These are phyloP conservation scores for Drosophila bunnanda DNA, from an alignment of 2,888 invertebrate species.

Conservation along the genomic window DNA sequence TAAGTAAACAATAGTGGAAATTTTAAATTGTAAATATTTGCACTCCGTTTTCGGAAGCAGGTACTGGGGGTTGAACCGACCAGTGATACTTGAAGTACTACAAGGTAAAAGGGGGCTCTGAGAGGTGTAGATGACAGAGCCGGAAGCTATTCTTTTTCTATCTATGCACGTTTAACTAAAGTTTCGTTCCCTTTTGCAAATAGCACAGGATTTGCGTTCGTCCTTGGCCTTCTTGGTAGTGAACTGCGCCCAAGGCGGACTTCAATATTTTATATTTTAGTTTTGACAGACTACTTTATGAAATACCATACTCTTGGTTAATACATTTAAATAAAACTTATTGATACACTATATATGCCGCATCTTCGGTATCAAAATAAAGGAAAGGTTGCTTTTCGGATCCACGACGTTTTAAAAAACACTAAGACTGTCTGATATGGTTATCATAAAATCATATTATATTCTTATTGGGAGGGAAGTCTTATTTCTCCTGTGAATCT, in stretches of 20 bases:
- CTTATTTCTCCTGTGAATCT: no score
- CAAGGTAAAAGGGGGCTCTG: slow-evolving; percentile 1
- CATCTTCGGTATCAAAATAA: no score
- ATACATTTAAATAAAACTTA: no score
- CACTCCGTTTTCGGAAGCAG: slow-evolving; percentile 46
- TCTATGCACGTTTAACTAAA: slow-evolving; percentile 67
- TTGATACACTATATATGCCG: no score
- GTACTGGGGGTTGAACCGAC: slow-evolving; percentile 1
- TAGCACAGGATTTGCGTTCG: slow-evolving; percentile 63
- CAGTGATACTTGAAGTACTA: not conserved
- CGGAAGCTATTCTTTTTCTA: slow-evolving; percentile 56
- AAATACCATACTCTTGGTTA: no score
- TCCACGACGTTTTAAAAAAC: no score
- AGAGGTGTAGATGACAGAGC: slow-evolving; percentile 33
- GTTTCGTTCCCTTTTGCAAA: slow-evolving; percentile 73
- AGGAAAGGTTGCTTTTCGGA: no score
- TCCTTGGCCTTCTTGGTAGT: slow-evolving; percentile 31
- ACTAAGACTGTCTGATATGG: no score
- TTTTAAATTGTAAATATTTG: slow-evolving; percentile 80
- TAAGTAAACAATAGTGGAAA: slow-evolving; percentile 73
- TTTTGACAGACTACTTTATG: no score
- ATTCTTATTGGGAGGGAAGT: no score
- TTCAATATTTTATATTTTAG: no score
- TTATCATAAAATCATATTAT: no score
- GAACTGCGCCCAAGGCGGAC: slow-evolving; percentile 65